Evolutionary conservation across 2,113 vertebrate genomes (phyloP).

Genomic region (Channa argus): DNA sequence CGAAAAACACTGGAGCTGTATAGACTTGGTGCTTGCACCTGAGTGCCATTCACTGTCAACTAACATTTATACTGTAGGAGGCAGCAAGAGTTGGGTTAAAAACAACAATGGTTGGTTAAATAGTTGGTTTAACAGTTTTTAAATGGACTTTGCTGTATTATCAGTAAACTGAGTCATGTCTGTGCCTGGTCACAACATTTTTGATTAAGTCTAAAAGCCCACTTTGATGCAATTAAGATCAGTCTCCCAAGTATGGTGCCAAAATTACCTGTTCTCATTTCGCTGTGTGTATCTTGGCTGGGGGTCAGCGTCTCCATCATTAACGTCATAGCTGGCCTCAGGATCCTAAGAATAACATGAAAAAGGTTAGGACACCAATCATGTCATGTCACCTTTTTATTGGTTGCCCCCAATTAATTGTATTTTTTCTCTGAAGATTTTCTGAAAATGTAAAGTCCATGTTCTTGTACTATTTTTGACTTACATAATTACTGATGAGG

Average conservation of each 20-base stretch:
- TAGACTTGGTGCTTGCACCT: background rate
- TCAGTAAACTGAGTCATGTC: background rate
- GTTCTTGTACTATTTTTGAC: constrained; percentile 51
- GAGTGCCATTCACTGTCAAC: constrained; percentile 19
- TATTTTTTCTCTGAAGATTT: background rate
- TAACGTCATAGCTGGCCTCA: constrained; percentile 96
- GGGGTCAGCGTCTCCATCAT: constrained; percentile 94
- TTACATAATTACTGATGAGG: constrained; percentile 94
- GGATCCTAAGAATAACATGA: constrained; percentile 85
- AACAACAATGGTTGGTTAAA: background rate
- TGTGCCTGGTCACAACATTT: background rate
- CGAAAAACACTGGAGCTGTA: background rate
- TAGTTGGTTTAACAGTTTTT: background rate
- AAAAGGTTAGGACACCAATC: background rate
- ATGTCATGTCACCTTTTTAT: background rate
- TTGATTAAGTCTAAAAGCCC: constrained; percentile 9
- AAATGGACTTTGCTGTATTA: background rate
- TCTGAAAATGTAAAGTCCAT: too few relatives aligned
- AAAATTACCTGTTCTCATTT: constrained; percentile 94
- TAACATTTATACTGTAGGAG: background rate
- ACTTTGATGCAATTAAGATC: constrained; percentile 16
- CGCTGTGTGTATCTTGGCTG: constrained; percentile 97
- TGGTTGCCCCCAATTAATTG: rapidly evolving
- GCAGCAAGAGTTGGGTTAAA: background rate
- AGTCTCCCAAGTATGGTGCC: background rate